Evolutionary conservation across 2,113 vertebrate genomes (phyloP), one percentile per base, ranked within the genome.

Genomic region (Tautogolabrus adspersus): DNA sequence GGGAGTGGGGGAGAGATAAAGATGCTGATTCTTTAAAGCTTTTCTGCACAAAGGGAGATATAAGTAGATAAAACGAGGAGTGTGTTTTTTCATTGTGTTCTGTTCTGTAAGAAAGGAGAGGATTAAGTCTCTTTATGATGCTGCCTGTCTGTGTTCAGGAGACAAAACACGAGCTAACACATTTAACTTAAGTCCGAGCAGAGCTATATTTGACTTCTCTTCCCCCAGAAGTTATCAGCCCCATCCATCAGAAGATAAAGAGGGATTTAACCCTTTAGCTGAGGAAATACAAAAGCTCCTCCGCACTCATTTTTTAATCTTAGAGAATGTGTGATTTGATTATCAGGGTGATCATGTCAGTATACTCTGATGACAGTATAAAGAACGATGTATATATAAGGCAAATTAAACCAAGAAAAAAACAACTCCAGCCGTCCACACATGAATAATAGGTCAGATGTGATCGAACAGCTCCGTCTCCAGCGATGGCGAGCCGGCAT

Each of bases 1-100:
- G 82, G 73, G 71, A 88, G 84, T 83, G 87, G 84, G 87, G 86
- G 87, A 77, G 87, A 91, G 90, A 88, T 89, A 89, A 89, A 87
- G 83, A 88, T 37, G 69, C 75, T 65, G 83, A 89, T 93, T 93
- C 88, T 91, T 92, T 89, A 93, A 93, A 85, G 89, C 92, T 85
- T 88, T 80, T 83, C 60, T 71, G 89, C 90, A 90, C 90, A 86
- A 91, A 88, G 75, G 65, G 82, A 84, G 92, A 93, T 93, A 91
- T 94, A 94, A 94, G 88, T 89, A 89, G 88, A 93, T 90, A 87
- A 91, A 91, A 88, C 88, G 80, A 88, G 68, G 82, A 87, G 83
- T 91, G 88, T 87, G 86, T 93, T 92, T 92, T 52, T 92, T 87
- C 75, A 82, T 79, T 84, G 90, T 87, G 83, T 85, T 92, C 83